Evolutionary conservation across 2,888 invertebrate species (phyloP).

Genomic region (Drosophila testacea): DNA sequence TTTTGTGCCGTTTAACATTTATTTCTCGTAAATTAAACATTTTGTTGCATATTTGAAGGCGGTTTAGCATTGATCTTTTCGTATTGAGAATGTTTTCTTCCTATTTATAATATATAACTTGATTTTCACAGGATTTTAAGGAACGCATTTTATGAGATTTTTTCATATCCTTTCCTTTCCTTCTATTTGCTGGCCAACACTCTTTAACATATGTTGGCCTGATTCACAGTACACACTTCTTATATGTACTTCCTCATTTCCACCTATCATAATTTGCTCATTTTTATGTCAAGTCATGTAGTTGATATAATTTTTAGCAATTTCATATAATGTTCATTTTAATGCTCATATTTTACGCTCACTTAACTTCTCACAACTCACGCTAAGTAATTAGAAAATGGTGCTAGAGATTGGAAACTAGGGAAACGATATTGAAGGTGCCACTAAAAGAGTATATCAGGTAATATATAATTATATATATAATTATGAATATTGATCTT

Average conservation of each 20-base stretch:
- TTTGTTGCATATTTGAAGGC: constrained; percentile 58
- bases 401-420: neutral
- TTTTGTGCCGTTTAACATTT: constrained; percentile 77
- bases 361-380: constrained; percentile 26
- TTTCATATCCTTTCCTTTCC: neutral
- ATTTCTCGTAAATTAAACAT: constrained; percentile 79
- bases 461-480: no score
- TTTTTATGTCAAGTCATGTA: constrained; percentile 72
- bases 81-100: neutral
- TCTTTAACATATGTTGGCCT: constrained; percentile 42
- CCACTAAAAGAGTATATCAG: neutral
- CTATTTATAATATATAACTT: neutral
- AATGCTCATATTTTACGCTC: constrained; percentile 57
- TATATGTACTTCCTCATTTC: constrained; percentile 2
- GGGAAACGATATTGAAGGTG: constrained; percentile 6
- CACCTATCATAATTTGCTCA: constrained; percentile 53
- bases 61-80: constrained; percentile 29
- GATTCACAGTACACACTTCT: neutral
- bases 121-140: constrained; percentile 7
- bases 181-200: neutral
- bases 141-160: constrained; percentile 10
- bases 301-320: constrained; percentile 51
- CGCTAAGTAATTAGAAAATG: constrained; percentile 36
- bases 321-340: constrained; percentile 29
- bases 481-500: no score